Evolutionary conservation across 2,888 invertebrate genomes (phyloP), one percentile per base, ranked within the genome.

Genomic region (Tinea trinotella): DNA sequence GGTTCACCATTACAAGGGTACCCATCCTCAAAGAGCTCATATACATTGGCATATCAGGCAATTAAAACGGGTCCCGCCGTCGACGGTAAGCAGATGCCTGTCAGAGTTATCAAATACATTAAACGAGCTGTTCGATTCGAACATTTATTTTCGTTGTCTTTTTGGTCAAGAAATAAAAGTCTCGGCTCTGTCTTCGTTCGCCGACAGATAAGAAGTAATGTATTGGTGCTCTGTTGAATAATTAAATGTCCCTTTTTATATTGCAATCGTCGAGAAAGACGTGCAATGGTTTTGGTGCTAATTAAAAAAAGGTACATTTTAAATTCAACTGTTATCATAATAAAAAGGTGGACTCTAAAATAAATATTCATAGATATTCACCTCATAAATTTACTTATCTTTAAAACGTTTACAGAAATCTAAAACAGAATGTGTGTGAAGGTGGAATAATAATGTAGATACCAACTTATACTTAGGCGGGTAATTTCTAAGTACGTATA

Each of bases 61-160:
- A 83, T 85, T 84, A 84, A 83, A 80, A 67, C 67, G 66, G 66
- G 70, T 70, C 65, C 64, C 64, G 72, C 70, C 70, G 65, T 64
- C 63, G 73, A 76, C 79, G 68, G 81, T 79, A 76, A 78, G 77
- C 82, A 80, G 80, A 77, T 75, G 81, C 70, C 81, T 76, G 82
- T 83, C 84, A 80, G 67, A 77, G 73, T 84, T 85, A 85, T 84
- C 84, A 82, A 79, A 83, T 76, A 79, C 84, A 83, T 84, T 83
- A 82, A 83, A 81, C 74, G 75, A 74, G 75, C 69, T 75, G 72
- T 74, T 75, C 70, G 74, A 71, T 66, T 76, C 71, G 71, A 76
- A 76, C 75, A 71, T 77, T 79, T 75, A 71, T 72, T 69, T 70
- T 67, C 66, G 67, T 70, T 74, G 70, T 71, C 73, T 74, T 69